Base-by-base conservation (phyloP, 2,888 invertebrate species). In the Metacarcinus magister region DNA sequence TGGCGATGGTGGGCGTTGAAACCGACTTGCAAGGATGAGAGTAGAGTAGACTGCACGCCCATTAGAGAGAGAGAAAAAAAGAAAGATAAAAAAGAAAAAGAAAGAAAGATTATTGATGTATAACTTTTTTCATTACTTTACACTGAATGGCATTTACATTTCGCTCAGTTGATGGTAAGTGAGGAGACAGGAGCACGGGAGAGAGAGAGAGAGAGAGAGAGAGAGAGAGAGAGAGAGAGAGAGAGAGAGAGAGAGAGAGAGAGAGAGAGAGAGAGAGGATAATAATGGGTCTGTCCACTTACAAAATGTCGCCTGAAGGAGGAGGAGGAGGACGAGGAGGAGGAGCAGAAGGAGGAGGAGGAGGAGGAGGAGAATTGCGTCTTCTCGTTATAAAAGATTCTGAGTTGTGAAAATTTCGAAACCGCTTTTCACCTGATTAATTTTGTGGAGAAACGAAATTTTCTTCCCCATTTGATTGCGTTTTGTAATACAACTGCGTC, bases 391-490 rank as follows among this genome's bases (percentile, higher is more conserved):
- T 28, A 75, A 75, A 75, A 75, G 75, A 75, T 28, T 28, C 75
- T 28, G 28, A 8, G 28, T n/a, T 10, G 75, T 75, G 75, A 75
- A 28, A 75, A 28, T 75, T 75, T 75, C 75, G 10, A 28, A n/a
- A 28, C 75, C n/a, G 28, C 75, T 75, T 75, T 75, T 75, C 75
- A n/a, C 28, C n/a, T 75, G 75, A 75, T 75, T 75, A 75, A 75
- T 75, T 75, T 75, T 75, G 28, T 75, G 75, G 75, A 28, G 28
- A 75, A 75, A 75, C 75, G 28, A 28, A n/a, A 3, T 75, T 75
- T 28, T 75, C 75, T 75, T 75, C 28, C 75, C 28, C 75, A 75
- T 75, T 75, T 75, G 75, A 28, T n/a, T 28, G 75, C 75, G n/a
- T 28, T 75, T 28, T 28, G 75, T 28, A 7, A 75, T 28, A 75